Evolutionary conservation across 2,797 vertebrate genomes (phyloP), one percentile per base, ranked within the genome.

Genomic region (Threskiornis aethiopicus): DNA sequence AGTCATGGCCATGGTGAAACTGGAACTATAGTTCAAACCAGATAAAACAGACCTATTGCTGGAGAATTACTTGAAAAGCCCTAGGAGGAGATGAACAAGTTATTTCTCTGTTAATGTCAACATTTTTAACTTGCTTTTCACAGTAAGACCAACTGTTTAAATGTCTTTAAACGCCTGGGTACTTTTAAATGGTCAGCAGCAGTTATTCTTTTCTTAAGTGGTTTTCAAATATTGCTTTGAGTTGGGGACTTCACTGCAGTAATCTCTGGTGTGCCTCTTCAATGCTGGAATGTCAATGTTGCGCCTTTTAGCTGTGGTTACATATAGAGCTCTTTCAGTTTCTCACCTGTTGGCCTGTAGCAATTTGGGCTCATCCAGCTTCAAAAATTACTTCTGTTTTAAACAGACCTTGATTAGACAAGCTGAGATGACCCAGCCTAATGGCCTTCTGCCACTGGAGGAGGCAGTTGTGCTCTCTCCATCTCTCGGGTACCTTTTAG

Each of bases 361-460:
- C 1, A 2, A 54, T 84, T 91, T 62, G 24, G 46, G 49, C 35
- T 57, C 35, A 52, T 41, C n/a, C 37, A 65, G 2, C 59, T 86
- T 89, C 49, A 91, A 94, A 96, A 96, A 95, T 90, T 72, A 61
- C 35, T 85, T 89, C 35, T 84, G 9, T 86, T 95, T 91, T 88
- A 82, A 86, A 72, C 0, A 1, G 55, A 51, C 46, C 7, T 72
- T 93, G 62, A 86, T 86, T 67, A 88, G 62, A 65, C 37, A 71
- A 62, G 41, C 44, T 77, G 79, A 73, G 31, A 54, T 69, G 41
- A 25, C 24, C 16, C 22, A 81, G 25, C 7, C 37, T 71, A 42
- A 64, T 20, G 17, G 13, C 24, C 84, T 64, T 17, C 26, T 93
- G 28, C 11, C 20, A 54, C 51, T 58, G 41, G 37, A 85, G 44